A percentile compares a stretch with the other conserved stretches of the same genome.
Evolutionary conservation across 1,140 invertebrate genomes (phyloP).

Genomic region (Psilanteris sp.): DNA sequence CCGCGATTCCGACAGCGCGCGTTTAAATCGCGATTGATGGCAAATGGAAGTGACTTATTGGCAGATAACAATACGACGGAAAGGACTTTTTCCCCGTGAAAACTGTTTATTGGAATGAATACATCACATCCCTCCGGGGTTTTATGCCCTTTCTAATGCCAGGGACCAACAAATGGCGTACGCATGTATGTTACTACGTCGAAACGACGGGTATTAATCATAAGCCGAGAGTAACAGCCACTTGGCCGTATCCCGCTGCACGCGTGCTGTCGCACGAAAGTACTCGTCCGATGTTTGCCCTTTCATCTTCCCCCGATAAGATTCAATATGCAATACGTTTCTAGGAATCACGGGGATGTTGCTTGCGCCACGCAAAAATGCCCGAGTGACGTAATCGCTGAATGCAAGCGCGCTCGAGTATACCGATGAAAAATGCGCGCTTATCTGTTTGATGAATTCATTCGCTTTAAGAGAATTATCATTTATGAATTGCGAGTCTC

Average conservation of each 20-base stretch:
- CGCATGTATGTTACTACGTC: constrained; percentile 58
- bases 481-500: constrained; percentile 34
- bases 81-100: constrained; percentile 16
- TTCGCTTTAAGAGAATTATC: constrained; percentile 56
- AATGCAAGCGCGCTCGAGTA: constrained; percentile 35
- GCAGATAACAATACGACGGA: constrained; percentile 5
- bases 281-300: constrained; percentile 56
- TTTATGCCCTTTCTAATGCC: constrained; percentile 67
- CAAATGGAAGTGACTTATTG: constrained; percentile 15
- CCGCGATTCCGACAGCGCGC: too few species aligned
- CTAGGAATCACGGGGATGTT: constrained; percentile 62
- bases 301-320: constrained; percentile 61
- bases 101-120: constrained; percentile 51
- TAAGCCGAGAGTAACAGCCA: constrained; percentile 44
- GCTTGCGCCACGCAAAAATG: constrained; percentile 27
- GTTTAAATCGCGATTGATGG: too few species aligned
- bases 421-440: constrained; percentile 43
- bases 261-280: constrained; percentile 55
- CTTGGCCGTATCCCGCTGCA: constrained; percentile 57
- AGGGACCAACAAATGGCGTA: constrained; percentile 65
- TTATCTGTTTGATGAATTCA: constrained; percentile 61
- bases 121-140: constrained; percentile 42
- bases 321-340: constrained; percentile 63
- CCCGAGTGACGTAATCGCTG: constrained; percentile 43
- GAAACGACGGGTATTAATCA: constrained; percentile 69